Evolutionary conservation across 92 coral and sea anemone species (phyloP), one percentile per base, ranked within the genome.

Genomic region (Actinostola sp.): DNA sequence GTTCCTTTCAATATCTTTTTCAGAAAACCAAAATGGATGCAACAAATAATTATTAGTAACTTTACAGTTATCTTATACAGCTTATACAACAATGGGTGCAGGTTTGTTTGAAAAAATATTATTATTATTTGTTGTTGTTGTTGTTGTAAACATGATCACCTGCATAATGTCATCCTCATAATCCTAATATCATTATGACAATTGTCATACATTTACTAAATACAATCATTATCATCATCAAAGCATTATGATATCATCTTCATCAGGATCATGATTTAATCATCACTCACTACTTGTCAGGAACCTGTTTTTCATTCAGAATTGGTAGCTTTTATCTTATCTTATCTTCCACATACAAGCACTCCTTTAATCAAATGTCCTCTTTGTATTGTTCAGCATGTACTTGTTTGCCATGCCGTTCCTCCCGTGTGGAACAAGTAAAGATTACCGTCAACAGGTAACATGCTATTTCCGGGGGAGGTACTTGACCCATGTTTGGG

Each of bases 401-500:
- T 61, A 79, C 89, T 63, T 59, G 82, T 50, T 75, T 60, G 49
- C 80, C 89, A 66, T 84, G 81, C 13, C 34, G 60, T 20, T 31
- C 72, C 2, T 46, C 58, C 2, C 44, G 59, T 34, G 72, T 67
- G 42, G 59, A 48, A 15, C 72, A 46, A 41, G 45, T 67, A 29
- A 67, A 67, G 72, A 36, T 67, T 17, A 67, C 72, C 13, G 72
- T 67, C 58, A 67, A 28, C 72, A 67, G 72, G 72, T 67, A 25
- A 0, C n/a, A n/a, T n/a, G n/a, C n/a, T n/a, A n/a, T n/a, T n/a
- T n/a, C n/a, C n/a, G n/a, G n/a, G n/a, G n/a, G n/a, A n/a, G n/a
- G n/a, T n/a, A n/a, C n/a, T n/a, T n/a, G n/a, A n/a, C n/a, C n/a
- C n/a, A n/a, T n/a, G n/a, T n/a, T n/a, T n/a, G n/a, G n/a, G n/a